Conservation (phyloP, 2,888 invertebrate species). For the Pyralis farinalis region DNA sequence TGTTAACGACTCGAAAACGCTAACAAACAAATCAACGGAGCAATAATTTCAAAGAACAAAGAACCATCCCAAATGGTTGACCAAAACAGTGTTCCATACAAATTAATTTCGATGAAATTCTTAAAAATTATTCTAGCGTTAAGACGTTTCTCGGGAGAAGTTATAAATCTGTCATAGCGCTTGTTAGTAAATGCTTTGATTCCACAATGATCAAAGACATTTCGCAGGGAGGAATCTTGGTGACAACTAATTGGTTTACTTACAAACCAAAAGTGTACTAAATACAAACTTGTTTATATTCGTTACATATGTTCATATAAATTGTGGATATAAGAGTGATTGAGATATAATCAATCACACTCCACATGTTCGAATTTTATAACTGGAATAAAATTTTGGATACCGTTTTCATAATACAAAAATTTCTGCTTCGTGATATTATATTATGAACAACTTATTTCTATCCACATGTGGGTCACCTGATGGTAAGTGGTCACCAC, state of each 20-base stretch:
- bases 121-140: slow-evolving; percentile 44
- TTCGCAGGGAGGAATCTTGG: slow-evolving; percentile 48
- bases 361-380: too few relatives aligned
- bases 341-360: slow-evolving; percentile 66
- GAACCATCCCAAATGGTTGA: slow-evolving; percentile 1
- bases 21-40: background rate
- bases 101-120: slow-evolving; percentile 38
- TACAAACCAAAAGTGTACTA: slow-evolving; percentile 23
- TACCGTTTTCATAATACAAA: too few relatives aligned
- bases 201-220: slow-evolving; percentile 66
- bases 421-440: too few relatives aligned
- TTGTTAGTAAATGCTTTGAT: slow-evolving; percentile 70
- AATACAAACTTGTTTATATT: slow-evolving; percentile 12
- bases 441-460: too few relatives aligned
- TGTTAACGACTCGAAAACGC: background rate
- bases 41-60: slow-evolving; percentile 10
- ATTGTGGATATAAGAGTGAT: slow-evolving; percentile 49
- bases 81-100: slow-evolving; percentile 12
- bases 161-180: slow-evolving; percentile 72
- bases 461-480: too few relatives aligned
- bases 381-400: too few relatives aligned
- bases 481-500: too few relatives aligned
- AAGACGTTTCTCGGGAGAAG: slow-evolving; percentile 51
- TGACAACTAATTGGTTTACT: slow-evolving; percentile 69
- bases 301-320: slow-evolving; percentile 18